Evolutionary conservation across 1,140 invertebrate genomes (phyloP), one percentile per base, ranked within the genome.

Genomic region (Wiebesia pumilae): DNA sequence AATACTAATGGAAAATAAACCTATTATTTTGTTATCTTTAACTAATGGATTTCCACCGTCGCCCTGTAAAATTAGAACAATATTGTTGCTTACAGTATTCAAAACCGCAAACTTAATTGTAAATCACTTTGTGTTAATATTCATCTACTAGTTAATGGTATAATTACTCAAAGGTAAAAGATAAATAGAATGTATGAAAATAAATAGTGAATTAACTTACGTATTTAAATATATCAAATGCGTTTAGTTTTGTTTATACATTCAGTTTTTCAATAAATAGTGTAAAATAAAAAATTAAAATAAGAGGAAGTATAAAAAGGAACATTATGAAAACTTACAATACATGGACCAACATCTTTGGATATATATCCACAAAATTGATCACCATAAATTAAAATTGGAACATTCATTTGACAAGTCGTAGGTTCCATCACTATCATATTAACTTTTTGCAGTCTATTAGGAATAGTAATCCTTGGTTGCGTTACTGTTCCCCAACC

Each of bases 1-100:
- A 3, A 51, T 33, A 65, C 84, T 85, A 47, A 35, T 33, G 4
- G 84, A 80, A 30, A 43, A 62, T 3, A 85, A 30, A 2, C 84
- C 84, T 3, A 85, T 30, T 0, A 85, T 0, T n/a, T 21, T 33
- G 14, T 35, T 65, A 21, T n/a, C 47, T n/a, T 51, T 67, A 16
- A 85, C 65, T 27, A 85, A 47, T 7, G 84, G 84, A 71, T 47
- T 73, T 14, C 84, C 84, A 30, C 43, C 65, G 33, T 80, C 67
- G 2, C 69, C 79, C 84, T 85, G 47, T 1, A 67, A 81, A 40
- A 21, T 38, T n/a, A 9, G 21, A 38, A 75, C 24, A 75, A 75
- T 43, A 19, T 54, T 54, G 51, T 54, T n/a, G n/a, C n/a, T n/a
- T 54, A 54, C n/a, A n/a, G n/a, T n/a, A n/a, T n/a, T n/a, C n/a